Conservation (phyloP, 2,888 invertebrate species). For the Lumbricus terrestris region DNA sequence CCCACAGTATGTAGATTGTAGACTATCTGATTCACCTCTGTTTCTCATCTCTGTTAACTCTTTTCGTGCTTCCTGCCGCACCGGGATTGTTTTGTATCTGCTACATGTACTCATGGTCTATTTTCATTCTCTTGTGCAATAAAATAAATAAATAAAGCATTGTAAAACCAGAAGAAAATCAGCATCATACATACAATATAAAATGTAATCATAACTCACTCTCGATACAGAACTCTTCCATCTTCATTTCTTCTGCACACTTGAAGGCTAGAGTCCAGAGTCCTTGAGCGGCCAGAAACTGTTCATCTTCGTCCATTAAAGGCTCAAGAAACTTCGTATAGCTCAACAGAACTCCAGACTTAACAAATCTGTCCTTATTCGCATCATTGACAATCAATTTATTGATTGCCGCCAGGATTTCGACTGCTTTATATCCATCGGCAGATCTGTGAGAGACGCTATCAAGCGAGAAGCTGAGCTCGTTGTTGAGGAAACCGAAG, state of each 20-base stretch:
- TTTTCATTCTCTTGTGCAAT: too few species aligned
- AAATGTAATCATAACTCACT: conserved; percentile 7
- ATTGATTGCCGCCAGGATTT: conserved; percentile 46
- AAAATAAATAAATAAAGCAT: too few species aligned
- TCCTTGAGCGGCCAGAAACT: conserved; percentile 26
- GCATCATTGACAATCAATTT: conserved; percentile 48
- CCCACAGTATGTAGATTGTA: not conserved
- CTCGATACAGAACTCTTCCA: conserved; percentile 23
- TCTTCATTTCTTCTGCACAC: conserved; percentile 24
- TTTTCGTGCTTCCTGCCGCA: too few species aligned
- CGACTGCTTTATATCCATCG: conserved; percentile 47
- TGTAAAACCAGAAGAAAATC: not conserved
- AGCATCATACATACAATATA: not conserved
- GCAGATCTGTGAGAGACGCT: conserved; percentile 42
- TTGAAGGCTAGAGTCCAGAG: conserved; percentile 32
- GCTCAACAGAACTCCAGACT: not conserved
- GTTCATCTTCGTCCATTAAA: not conserved
- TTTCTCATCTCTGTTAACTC: too few species aligned
- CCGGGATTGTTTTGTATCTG: too few species aligned
- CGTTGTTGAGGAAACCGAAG: conserved; percentile 45
- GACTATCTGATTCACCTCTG: too few species aligned
- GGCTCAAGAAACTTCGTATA: not conserved
- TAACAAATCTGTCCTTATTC: conserved; percentile 42
- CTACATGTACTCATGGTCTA: too few species aligned
- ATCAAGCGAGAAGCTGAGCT: conserved; percentile 43